Evolutionary conservation across 1,140 invertebrate species (phyloP).

Genomic region (Aphelinus certus): DNA sequence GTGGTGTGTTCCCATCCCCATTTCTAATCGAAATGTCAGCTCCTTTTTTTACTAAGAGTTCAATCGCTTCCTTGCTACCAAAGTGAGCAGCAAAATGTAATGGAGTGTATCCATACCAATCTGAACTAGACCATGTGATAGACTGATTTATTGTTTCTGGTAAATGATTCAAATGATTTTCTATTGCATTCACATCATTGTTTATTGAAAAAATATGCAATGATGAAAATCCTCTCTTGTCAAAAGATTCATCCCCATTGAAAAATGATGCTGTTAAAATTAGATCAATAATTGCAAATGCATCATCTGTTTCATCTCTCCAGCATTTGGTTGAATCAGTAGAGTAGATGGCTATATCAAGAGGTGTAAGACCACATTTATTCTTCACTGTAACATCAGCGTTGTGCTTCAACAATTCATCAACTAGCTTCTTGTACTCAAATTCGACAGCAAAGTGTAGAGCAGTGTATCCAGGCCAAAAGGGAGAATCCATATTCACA

Average conservation of each 20-base stretch:
- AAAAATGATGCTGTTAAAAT: neutral
- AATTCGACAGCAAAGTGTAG: conserved; percentile 14
- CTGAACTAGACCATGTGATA: neutral
- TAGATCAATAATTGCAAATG: neutral
- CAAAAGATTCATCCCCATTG: neutral
- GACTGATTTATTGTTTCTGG: neutral
- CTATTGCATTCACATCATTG: neutral
- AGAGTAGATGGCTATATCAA: neutral
- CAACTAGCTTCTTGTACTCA: neutral
- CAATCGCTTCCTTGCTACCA: neutral
- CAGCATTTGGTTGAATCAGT: conserved; percentile 1
- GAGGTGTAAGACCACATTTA: neutral
- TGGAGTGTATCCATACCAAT: conserved; percentile 8
- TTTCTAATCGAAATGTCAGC: conserved; percentile 1
- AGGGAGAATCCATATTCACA: neutral
- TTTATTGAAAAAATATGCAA: neutral
- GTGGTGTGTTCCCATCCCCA: conserved; percentile 1
- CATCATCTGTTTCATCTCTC: neutral
- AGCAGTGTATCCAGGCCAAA: conserved; percentile 7
- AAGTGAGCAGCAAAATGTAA: conserved; percentile 10
- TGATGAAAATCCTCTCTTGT: neutral
- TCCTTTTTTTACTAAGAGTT: neutral
- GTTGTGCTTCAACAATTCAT: neutral
- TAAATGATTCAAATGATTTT: neutral
- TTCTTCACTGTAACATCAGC: conserved; percentile 5